phyloP scores from a whole-genome alignment of 1,140 invertebrate genomes.

The Hydropsyche tenuis region DNA sequence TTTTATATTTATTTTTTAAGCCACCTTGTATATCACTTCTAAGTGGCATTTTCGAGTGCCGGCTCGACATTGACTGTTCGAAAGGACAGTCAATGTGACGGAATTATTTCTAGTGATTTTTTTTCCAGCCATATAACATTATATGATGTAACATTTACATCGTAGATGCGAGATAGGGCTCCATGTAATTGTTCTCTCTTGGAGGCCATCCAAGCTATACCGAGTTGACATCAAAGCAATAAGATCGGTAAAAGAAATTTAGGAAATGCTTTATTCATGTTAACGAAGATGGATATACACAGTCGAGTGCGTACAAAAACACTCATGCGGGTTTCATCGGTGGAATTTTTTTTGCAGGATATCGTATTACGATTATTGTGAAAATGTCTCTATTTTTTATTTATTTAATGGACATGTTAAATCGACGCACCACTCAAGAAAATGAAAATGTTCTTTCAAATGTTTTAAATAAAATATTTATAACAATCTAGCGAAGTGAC shows the following conservation, averaged over 20 bases:
- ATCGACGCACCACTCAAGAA: no score
- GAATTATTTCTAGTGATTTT: constrained; percentile 5
- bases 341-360: no score
- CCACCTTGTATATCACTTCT: constrained; percentile 6
- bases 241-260: constrained; percentile 20
- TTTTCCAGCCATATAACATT: neutral
- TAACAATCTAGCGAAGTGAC: no score
- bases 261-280: constrained; percentile 22
- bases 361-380: no score
- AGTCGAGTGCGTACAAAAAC: constrained; percentile 1
- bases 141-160: no score
- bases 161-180: neutral
- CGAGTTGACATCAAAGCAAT: constrained; percentile 16
- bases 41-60: constrained; percentile 3
- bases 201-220: constrained; percentile 13
- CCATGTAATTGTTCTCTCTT: constrained; percentile 9
- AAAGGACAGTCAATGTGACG: constrained; percentile 1
- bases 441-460: no score
- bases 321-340: neutral
- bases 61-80: neutral
- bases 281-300: constrained; percentile 13
- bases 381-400: no score
- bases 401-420: no score
- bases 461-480: no score
- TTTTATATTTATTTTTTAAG: no score